Conservation (phyloP, 23 tunicate genomes). For the Styela clava region DNA sequence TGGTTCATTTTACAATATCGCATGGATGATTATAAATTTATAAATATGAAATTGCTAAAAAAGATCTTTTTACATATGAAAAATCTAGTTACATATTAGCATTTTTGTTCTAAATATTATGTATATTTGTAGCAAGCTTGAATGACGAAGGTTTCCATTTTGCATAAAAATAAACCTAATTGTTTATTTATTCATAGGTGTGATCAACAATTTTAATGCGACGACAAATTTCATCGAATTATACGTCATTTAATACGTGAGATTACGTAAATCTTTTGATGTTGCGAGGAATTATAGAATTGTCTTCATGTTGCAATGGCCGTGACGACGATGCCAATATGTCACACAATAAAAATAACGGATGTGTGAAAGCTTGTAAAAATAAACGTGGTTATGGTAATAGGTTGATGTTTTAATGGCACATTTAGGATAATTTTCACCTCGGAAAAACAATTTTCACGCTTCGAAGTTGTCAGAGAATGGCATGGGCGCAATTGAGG, state of each 20-base stretch:
- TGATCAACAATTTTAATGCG: not conserved
- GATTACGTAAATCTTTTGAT: too few species aligned
- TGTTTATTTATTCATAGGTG: not conserved
- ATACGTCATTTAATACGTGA: not conserved
- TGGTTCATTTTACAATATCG: too few species aligned
- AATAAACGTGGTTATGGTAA: not conserved
- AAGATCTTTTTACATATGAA: too few species aligned
- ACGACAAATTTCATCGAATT: not conserved
- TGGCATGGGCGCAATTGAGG: not conserved
- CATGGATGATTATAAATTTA: too few species aligned
- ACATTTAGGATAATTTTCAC: not conserved
- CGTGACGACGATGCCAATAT: not conserved
- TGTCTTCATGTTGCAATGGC: not conserved
- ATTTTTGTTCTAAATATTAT: too few species aligned
- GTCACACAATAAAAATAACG: not conserved
- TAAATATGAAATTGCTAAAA: too few species aligned
- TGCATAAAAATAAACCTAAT: not conserved
- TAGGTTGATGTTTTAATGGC: not conserved
- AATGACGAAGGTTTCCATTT: too few species aligned
- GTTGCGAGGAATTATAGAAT: not conserved
- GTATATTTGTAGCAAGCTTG: too few species aligned
- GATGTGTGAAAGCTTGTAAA: not conserved
- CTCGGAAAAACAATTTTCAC: not conserved
- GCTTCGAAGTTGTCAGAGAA: not conserved
- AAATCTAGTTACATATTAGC: too few species aligned